Evolutionary conservation across 92 coral and sea anemone species (phyloP).

Genomic region (Epizoanthus illoricatus): DNA sequence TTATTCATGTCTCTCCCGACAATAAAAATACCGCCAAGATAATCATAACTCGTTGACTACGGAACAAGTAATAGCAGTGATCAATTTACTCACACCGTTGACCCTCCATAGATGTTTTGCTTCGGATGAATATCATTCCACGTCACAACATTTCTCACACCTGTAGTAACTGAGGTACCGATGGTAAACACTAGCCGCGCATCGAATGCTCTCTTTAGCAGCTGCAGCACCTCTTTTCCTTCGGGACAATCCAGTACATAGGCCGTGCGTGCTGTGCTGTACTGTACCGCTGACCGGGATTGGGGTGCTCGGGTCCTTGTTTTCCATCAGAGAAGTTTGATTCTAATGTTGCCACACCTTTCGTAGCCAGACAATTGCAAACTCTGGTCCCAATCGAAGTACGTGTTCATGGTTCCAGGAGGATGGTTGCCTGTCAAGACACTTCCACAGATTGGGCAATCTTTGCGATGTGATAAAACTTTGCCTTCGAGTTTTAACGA

Average conservation of each 20-base stretch:
- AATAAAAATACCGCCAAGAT: too few species aligned
- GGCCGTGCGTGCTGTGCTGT: conserved; percentile 50
- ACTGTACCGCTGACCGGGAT: conserved; percentile 54
- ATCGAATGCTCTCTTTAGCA: conserved; percentile 65
- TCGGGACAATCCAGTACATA: conserved; percentile 60
- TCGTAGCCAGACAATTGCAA: conserved; percentile 33
- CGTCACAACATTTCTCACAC: conserved; percentile 43
- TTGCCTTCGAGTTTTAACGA: too few species aligned
- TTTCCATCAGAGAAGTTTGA: conserved; percentile 18
- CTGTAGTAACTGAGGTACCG: conserved; percentile 68
- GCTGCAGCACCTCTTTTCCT: conserved; percentile 58
- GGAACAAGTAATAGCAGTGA: too few species aligned
- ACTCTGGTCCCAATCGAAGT: background rate
- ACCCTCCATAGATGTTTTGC: conserved; percentile 62
- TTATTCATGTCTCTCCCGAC: too few species aligned
- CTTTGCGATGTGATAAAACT: conserved; percentile 3
- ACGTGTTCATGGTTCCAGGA: background rate
- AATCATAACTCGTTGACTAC: too few species aligned
- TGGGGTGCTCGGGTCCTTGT: conserved; percentile 54
- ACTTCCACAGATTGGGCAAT: conserved; percentile 24
- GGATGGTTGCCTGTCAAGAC: conserved; percentile 29
- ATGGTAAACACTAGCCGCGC: conserved; percentile 72
- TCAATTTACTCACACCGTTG: conserved; percentile 55
- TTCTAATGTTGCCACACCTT: conserved; percentile 35
- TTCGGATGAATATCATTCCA: conserved; percentile 81